Conservation (phyloP, 2,797 vertebrate genomes). For the Pipistrellus nathusii region DNA sequence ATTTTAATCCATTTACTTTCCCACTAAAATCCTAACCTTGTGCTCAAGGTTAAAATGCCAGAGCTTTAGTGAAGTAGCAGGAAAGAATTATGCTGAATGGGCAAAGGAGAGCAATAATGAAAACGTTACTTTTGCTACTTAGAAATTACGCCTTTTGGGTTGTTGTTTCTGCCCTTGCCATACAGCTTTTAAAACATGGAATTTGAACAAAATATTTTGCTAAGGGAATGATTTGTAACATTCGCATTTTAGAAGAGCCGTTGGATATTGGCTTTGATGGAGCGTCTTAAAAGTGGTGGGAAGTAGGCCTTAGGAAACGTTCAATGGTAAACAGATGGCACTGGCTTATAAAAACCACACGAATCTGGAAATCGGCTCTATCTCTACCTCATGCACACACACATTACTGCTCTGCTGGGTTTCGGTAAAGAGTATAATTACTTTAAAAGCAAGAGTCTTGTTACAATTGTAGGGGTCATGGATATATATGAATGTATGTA, state of each 20-base stretch:
- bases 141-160: background rate
- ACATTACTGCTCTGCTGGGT: background rate
- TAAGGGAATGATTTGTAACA: background rate
- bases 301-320: background rate
- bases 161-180: conserved; percentile 14
- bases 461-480: background rate
- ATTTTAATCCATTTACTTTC: conserved; percentile 17
- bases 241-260: conserved; percentile 11
- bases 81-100: background rate
- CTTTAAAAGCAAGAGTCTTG: conserved; percentile 11
- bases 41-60: conserved; percentile 3
- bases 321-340: conserved; percentile 46
- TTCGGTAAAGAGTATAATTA: background rate
- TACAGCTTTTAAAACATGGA: conserved; percentile 22
- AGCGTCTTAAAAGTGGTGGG: conserved; percentile 43
- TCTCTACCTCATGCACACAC: background rate
- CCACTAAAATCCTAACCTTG: background rate
- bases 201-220: conserved; percentile 44
- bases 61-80: background rate
- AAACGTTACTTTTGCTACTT: background rate
- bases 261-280: conserved; percentile 13
- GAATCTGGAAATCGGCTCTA: background rate
- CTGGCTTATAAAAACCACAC: conserved; percentile 29
- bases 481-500: background rate
- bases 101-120: background rate